These are phyloP conservation scores for Ptychodera flava DNA, from an alignment of 35 echinoderm and acorn worm genomes.

Conservation along the genomic window DNA sequence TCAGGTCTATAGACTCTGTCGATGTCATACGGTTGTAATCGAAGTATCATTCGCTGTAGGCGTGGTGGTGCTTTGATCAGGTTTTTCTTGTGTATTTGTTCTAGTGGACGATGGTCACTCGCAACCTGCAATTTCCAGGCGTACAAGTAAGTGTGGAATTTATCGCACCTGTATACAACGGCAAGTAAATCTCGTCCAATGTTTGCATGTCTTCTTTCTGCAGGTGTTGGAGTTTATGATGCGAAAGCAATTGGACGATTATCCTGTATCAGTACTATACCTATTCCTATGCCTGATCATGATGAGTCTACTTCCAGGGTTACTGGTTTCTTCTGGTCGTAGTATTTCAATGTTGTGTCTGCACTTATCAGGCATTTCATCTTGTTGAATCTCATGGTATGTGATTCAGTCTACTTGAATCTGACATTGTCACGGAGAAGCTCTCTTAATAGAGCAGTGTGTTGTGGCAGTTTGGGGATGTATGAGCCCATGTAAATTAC, in stretches of 20 bases:
- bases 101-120: constrained; percentile 21
- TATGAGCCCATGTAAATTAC: constrained; percentile 41
- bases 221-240: constrained; percentile 24
- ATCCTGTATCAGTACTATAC: constrained; percentile 40
- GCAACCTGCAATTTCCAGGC: constrained; percentile 5
- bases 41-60: constrained; percentile 27
- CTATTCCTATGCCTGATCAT: constrained; percentile 37
- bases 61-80: constrained; percentile 28
- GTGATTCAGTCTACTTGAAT: constrained; percentile 52
- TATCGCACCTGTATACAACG: constrained; percentile 27
- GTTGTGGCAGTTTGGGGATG: constrained; percentile 32
- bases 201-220: constrained; percentile 38
- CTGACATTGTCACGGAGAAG: constrained; percentile 28
- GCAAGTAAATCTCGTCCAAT: constrained; percentile 41
- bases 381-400: constrained; percentile 9
- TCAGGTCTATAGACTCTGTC: constrained; percentile 15
- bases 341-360: constrained; percentile 41
- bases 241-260: constrained; percentile 49
- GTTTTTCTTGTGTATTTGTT: constrained; percentile 33
- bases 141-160: constrained; percentile 43
- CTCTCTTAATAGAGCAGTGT: constrained; percentile 20
- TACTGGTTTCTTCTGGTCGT: constrained; percentile 19
- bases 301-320: constrained; percentile 53
- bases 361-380: constrained; percentile 38
- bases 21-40: constrained; percentile 42